Percentiles rank a stretch among this genome's conserved stretches.
Conservation (phyloP, 2,113 vertebrate genomes). For the Mormyrus iriodes region DNA sequence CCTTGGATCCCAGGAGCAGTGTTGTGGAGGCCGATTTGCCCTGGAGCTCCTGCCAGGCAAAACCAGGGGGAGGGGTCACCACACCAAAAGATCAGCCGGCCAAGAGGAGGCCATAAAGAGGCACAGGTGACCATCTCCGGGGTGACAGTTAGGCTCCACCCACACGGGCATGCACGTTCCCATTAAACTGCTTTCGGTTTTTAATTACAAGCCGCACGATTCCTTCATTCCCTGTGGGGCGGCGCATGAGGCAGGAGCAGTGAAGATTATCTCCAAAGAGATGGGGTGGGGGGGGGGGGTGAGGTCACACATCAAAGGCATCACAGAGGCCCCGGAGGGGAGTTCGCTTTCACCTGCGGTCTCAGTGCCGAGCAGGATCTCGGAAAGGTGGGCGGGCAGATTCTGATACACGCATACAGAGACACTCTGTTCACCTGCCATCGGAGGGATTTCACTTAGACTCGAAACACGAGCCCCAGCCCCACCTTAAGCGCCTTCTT, state of each 20-base stretch:
- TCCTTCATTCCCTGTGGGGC: not conserved
- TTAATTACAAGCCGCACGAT: conserved; percentile 9
- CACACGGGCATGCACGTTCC: not conserved
- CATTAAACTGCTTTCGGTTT: conserved; percentile 17
- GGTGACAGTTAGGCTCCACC: not conserved
- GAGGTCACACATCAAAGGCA: not conserved
- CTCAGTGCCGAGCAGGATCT: not conserved
- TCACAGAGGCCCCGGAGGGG: not conserved
- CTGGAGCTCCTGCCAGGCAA: not conserved
- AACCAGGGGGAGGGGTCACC: not conserved
- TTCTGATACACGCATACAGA: not conserved
- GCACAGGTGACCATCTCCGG: not conserved
- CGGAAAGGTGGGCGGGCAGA: not conserved
- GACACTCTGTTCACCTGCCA: not conserved
- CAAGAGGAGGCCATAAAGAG: not conserved
- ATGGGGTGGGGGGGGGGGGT: not conserved
- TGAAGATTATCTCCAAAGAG: not conserved
- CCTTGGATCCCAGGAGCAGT: not conserved
- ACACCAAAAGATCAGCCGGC: not conserved
- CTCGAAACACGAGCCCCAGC: not conserved
- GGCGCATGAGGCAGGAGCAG: not conserved
- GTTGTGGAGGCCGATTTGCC: not conserved
- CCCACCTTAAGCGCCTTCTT: not conserved
- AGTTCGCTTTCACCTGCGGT: not conserved
- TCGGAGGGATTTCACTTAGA: not conserved